These are phyloP conservation scores for Arctocebus calabarensis DNA, from an alignment of 2,797 vertebrate genomes.

Conservation along the genomic window DNA sequence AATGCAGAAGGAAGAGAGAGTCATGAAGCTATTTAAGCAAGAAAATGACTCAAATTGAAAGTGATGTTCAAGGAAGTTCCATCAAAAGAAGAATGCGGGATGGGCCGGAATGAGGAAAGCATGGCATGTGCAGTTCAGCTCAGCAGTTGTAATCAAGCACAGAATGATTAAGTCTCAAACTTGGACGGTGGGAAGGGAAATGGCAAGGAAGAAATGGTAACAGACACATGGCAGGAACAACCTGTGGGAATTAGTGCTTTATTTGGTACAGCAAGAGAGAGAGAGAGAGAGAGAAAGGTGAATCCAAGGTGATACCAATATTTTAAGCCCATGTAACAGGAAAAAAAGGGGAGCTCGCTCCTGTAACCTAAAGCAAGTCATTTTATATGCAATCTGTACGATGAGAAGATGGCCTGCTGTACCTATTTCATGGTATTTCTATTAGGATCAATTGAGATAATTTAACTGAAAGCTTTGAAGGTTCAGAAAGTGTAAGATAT, in stretches of 20 bases:
- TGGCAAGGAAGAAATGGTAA: constrained; percentile 32
- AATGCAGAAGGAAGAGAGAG: background rate
- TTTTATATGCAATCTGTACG: background rate
- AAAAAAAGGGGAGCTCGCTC: background rate
- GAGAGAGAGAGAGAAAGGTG: background rate
- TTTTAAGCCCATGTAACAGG: background rate
- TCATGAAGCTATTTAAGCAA: background rate
- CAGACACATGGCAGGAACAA: background rate
- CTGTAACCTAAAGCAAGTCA: background rate
- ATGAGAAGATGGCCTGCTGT: background rate
- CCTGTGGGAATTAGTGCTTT: background rate
- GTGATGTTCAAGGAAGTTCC: constrained; percentile 67
- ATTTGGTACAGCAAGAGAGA: background rate
- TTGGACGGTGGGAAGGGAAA: constrained; percentile 47
- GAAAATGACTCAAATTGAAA: constrained; percentile 67
- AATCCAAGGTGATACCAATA: background rate
- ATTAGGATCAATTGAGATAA: background rate
- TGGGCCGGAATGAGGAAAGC: constrained; percentile 10
- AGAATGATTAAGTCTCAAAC: background rate
- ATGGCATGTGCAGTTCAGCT: constrained; percentile 15
- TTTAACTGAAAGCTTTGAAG: background rate
- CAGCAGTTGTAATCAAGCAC: background rate
- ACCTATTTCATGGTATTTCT: background rate
- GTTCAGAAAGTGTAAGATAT: background rate
- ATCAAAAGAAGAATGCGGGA: constrained; percentile 63